Percentiles rank a stretch among this genome's conserved stretches.
Evolutionary conservation across 2,113 vertebrate species (phyloP).

Genomic region (Poicephalus meyeri): DNA sequence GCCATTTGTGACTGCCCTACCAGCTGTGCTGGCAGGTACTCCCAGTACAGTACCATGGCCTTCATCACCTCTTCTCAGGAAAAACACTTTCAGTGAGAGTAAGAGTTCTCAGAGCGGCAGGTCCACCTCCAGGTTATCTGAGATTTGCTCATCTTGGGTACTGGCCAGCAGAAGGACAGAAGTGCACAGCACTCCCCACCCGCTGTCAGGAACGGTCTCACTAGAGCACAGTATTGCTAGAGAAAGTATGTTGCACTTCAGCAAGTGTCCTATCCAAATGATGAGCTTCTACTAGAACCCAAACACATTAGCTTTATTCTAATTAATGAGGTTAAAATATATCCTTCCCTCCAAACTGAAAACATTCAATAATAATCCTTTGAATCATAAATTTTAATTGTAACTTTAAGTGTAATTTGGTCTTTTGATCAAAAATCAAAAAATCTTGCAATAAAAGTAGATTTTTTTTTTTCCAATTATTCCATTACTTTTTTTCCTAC

Average conservation of each 20-base stretch:
- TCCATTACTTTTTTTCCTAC: background rate
- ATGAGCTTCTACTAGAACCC: background rate
- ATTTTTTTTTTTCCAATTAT: background rate
- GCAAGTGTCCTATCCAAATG: background rate
- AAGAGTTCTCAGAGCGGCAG: background rate
- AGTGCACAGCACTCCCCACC: background rate
- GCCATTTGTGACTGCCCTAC: background rate
- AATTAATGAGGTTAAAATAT: background rate
- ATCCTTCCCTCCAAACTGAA: background rate
- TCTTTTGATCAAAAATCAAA: background rate
- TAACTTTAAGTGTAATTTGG: background rate
- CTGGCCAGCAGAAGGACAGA: background rate
- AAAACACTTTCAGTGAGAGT: background rate
- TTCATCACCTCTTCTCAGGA: fast-evolving
- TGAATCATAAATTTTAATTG: background rate
- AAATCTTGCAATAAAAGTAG: background rate
- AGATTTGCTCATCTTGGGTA: no score
- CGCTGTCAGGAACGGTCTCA: fast-evolving
- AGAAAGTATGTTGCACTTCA: no score
- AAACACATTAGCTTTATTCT: background rate
- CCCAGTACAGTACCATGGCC: background rate
- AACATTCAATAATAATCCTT: background rate
- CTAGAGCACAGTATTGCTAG: background rate
- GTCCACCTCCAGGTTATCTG: no score
- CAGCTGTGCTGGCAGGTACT: background rate